A percentile compares a stretch with the other conserved stretches of the same genome.
Evolutionary conservation across 2,797 vertebrate genomes (phyloP).

Genomic region (Danio kyathit): DNA sequence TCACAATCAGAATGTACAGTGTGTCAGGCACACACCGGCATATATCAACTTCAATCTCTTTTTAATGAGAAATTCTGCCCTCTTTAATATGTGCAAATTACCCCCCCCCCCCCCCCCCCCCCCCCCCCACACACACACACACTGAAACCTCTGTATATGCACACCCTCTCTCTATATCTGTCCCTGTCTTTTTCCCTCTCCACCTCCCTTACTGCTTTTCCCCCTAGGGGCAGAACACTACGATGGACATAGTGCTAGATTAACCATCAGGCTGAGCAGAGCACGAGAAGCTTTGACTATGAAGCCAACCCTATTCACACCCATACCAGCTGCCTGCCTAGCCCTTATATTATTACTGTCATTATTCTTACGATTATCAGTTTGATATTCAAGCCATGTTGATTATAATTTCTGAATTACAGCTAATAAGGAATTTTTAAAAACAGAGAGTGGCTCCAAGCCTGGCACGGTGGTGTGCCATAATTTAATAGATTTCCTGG

Average conservation of each 20-base stretch:
- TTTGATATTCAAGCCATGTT: constrained; percentile 78
- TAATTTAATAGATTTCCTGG: constrained; percentile 84
- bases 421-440: constrained; percentile 82
- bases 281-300: constrained; percentile 46
- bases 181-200: constrained; percentile 23
- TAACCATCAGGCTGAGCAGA: constrained; percentile 56
- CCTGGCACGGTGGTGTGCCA: constrained; percentile 69
- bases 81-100: constrained; percentile 88
- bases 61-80: constrained; percentile 88
- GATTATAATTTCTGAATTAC: constrained; percentile 85
- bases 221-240: constrained; percentile 63
- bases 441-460: constrained; percentile 73
- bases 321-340: constrained; percentile 65
- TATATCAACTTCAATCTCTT: constrained; percentile 88
- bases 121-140: constrained; percentile 51
- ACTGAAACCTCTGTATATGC: constrained; percentile 52
- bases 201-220: constrained; percentile 31
- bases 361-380: constrained; percentile 77
- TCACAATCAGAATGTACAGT: constrained; percentile 84
- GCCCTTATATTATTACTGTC: constrained; percentile 67
- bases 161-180: constrained; percentile 53
- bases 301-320: constrained; percentile 53
- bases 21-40: constrained; percentile 82
- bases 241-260: constrained; percentile 60
- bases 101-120: constrained; percentile 71